Evolutionary conservation across 2,113 vertebrate species (phyloP), one percentile per base, ranked within the genome.

Genomic region (Trematomus loennbergii): DNA sequence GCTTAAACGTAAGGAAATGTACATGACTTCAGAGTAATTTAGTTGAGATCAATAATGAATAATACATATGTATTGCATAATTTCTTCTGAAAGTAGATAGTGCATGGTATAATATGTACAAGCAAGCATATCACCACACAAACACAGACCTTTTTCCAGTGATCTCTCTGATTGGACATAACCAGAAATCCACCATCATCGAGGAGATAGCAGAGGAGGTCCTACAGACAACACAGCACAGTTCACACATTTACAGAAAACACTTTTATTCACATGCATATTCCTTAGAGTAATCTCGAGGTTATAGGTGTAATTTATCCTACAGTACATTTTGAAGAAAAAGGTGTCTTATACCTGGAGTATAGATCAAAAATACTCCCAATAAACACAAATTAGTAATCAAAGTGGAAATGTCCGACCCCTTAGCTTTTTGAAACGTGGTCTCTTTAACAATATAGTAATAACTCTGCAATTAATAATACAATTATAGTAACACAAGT

Each of bases 151-250:
- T 98, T 97, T 90, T 96, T 96, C 96, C 96, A 98, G 77, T 99
- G 97, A 83, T 99, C 97, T 80, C 97, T 96, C 93, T 99, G 98
- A 92, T 99, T 99, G 82, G 98, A 99, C 92, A 99, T 97, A 67
- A 99, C 96, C 91, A 99, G 94, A 92, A 99, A 99, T 12, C 98
- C 98, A 0, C 98, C 98, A 0, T 99, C 98, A 2, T 99, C 98
- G 0, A 99, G 96, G 79, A 99, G 96, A 81, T 99, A 97, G 12
- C 98, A 99, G 78, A 98, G 95, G 33, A 99, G 95, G 81, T 99
- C 98, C 98, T 99, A 79, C 10, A 84, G 12, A 88, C 74, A 87
- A 73, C 17, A 40, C 1, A 3, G 25, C 11, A 29, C 3, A 17
- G 66, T 71, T 64, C 12, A 75, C 55, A 76, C 36, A 40, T 40